Evolutionary conservation across 2,113 vertebrate genomes (phyloP).

Genomic region (Echinops telfairi): DNA sequence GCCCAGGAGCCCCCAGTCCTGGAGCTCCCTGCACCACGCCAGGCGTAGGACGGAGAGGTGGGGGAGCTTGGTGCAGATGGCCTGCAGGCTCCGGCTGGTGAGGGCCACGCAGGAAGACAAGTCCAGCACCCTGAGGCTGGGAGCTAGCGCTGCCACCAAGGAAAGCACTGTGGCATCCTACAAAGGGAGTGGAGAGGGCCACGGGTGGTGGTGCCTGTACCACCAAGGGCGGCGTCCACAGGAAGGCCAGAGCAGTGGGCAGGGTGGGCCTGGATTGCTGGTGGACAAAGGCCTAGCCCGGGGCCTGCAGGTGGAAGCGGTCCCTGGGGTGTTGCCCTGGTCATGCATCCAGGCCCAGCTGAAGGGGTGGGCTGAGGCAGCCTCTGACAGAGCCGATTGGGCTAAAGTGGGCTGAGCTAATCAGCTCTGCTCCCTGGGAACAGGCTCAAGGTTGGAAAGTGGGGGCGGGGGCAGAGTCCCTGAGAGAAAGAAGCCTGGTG

Average conservation of each 20-base stretch:
- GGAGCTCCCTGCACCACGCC: conserved; percentile 90
- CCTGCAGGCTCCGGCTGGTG: conserved; percentile 87
- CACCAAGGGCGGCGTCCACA: not conserved
- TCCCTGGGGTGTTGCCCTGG: not conserved
- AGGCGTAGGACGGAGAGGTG: conserved; percentile 88
- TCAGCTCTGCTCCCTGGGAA: conserved; percentile 5
- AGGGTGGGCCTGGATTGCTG: not conserved
- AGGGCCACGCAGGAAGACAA: conserved; percentile 90
- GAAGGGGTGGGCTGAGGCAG: not conserved
- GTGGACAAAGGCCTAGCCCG: not conserved
- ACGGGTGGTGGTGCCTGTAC: not conserved
- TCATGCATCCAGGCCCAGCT: not conserved
- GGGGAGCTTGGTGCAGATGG: conserved; percentile 87
- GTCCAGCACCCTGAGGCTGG: conserved; percentile 87
- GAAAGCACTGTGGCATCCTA: conserved; percentile 89
- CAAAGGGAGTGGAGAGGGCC: not conserved
- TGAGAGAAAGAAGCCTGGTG: not conserved
- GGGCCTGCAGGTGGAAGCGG: not conserved
- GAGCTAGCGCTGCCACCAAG: conserved; percentile 83
- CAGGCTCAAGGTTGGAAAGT: not conserved
- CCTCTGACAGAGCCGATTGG: not conserved
- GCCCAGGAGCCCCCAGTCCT: conserved; percentile 91
- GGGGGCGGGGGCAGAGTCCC: not conserved
- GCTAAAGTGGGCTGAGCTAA: not conserved
- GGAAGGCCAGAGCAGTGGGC: not conserved